Evolutionary conservation across 2,113 vertebrate species (phyloP).

Genomic region (Poeciliopsis turrubarensis): DNA sequence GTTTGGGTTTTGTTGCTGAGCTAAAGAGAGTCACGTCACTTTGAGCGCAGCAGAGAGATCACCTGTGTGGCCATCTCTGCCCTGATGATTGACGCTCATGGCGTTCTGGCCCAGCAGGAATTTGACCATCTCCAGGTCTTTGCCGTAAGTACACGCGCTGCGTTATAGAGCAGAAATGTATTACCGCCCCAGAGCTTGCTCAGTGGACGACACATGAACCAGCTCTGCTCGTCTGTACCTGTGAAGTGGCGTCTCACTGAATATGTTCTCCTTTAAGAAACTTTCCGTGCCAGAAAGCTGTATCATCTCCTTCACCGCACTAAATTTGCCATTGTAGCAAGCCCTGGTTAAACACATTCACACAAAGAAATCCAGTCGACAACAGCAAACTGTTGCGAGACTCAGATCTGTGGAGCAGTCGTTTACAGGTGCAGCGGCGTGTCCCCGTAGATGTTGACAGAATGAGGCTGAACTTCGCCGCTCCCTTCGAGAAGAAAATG

Average conservation of each 20-base stretch:
- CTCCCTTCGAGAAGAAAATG: slow-evolving; percentile 87
- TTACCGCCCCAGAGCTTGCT: not conserved
- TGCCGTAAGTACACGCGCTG: slow-evolving; percentile 94
- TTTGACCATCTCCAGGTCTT: slow-evolving; percentile 90
- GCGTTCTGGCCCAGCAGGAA: slow-evolving; percentile 90
- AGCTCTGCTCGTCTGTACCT: slow-evolving; percentile 72
- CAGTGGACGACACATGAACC: not conserved
- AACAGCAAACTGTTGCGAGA: not conserved
- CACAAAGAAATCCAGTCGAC: not conserved
- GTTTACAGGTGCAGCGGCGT: slow-evolving; percentile 92
- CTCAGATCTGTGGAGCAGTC: not conserved
- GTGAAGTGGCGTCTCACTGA: slow-evolving; percentile 95
- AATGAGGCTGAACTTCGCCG: slow-evolving; percentile 86
- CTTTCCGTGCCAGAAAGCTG: slow-evolving; percentile 90
- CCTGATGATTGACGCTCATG: slow-evolving; percentile 91
- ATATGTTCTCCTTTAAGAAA: slow-evolving; percentile 93
- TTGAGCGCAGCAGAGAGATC: not conserved
- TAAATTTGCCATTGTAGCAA: slow-evolving; percentile 90
- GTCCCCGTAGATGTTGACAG: slow-evolving; percentile 94
- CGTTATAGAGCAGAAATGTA: slow-evolving; percentile 4
- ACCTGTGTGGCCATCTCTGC: slow-evolving; percentile 95
- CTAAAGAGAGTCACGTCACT: not conserved
- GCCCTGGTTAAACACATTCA: slow-evolving; percentile 77
- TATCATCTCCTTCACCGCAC: slow-evolving; percentile 88
- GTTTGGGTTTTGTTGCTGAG: not conserved